Evolutionary conservation across 2,113 vertebrate genomes (phyloP), one percentile per base, ranked within the genome.

Genomic region (Pica pica): DNA sequence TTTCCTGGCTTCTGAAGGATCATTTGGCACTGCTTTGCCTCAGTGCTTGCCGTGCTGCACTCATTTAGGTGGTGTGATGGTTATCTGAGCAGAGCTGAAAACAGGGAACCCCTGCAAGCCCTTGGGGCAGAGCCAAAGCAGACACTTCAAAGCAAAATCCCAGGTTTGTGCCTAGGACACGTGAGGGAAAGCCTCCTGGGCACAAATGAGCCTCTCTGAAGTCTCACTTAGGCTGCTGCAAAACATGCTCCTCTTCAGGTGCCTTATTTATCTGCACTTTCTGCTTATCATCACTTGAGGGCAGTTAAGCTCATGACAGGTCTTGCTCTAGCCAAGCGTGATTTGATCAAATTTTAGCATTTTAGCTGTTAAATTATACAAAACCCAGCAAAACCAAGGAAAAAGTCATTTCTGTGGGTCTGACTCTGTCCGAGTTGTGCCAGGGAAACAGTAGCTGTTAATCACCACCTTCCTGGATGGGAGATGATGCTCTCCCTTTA

Each of bases 31-130:
- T 65, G 67, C 70, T 71, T 75, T 82, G 30, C 35, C 22, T 78
- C 52, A 31, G 42, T 42, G 42, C 23, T 24, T 13, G 4, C 24
- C 14, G 9, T 20, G n/a, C 37, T 69, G 28, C 57, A 3, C 55
- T 57, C 65, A 35, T 86, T 83, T 80, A 80, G 24, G 28, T 10
- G 1, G 6, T 33, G 18, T 35, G 86, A 83, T 86, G 60, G 19
- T 89, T 96, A 93, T 97, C 92, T 88, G 37, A 83, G 67, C 71
- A 59, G 68, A 73, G 37, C 53, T 86, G 87, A 19, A 67, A 64
- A 46, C 63, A 50, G 31, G 42, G 75, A 86, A 74, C 46, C n/a
- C 57, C 82, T 47, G 46, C 20, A 37, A 90, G 73, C 23, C 88
- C 55, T 46, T 44, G 42, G 67, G 75, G 83, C 63, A 89, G 46